Base-by-base conservation (phyloP, 2,888 invertebrate genomes). In the Panorpa germanica region DNA sequence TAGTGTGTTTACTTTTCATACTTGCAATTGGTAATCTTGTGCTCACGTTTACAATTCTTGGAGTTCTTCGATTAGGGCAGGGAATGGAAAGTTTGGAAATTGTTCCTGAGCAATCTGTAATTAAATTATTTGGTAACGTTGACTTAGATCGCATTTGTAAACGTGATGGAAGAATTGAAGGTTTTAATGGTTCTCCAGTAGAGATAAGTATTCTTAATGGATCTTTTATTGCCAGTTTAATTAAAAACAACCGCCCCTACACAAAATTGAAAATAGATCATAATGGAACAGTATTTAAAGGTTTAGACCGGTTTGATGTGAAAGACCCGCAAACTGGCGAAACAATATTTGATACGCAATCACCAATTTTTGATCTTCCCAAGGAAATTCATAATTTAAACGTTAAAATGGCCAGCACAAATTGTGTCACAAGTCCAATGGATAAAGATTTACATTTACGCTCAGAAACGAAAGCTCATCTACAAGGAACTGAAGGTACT, bases 31-130 rank as follows among this genome's bases (percentile, higher is more conserved):
- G 80, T 8, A 85, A 86, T 55, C 59, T 85, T 29, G 55, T 81
- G 21, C 53, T 86, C 3, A 86, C 83, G 0, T 63, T 83, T 22
- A 75, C 77, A 0, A 78, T 88, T 30, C 63, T 85, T 33, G 74
- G 76, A 5, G 83, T 86, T 1, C 49, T 88, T 24, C 60, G 77
- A 34, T 61, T 88, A 34, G 82, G 82, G 0, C 70, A 70, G 47
- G 83, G 83, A 5, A 75, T 86, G 67, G 78, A 85, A 45, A 78
- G 80, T 39, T 63, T 88, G 52, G 86, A 88, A 51, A 62, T 85
- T 26, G 65, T 83, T 34, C 67, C 73, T 1, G 73, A 76, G 30
- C 68, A 72, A 35, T 66, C 70, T 35, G 61, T 77, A 0, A 58
- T 83, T 1, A 85, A 83, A 47, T 75, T 86, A 46, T 75, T 70